These are phyloP conservation scores for Synanthedon andrenaeformis DNA, from an alignment of 2,888 invertebrate genomes.

Conservation along the genomic window DNA sequence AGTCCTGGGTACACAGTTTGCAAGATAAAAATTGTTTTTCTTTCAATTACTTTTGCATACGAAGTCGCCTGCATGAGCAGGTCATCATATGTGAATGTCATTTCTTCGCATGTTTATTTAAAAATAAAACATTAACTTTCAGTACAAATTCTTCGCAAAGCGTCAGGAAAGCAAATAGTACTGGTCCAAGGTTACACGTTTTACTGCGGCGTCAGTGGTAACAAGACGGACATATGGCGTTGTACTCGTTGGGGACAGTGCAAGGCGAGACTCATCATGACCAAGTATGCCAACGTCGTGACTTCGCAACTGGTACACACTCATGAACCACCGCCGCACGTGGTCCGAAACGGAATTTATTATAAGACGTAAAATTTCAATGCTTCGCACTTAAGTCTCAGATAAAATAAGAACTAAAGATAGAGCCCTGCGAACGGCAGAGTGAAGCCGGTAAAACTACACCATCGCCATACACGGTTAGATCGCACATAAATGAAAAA, in stretches of 20 bases:
- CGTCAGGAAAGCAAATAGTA: conserved; percentile 11
- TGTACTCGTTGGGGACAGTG: conserved; percentile 14
- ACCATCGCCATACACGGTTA: too few relatives aligned
- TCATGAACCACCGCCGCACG: conserved; percentile 3
- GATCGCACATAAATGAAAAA: too few relatives aligned
- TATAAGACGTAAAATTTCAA: background rate
- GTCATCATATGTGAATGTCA: too few relatives aligned
- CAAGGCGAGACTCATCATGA: conserved; percentile 11
- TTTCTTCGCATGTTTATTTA: too few relatives aligned
- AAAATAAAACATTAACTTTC: conserved; percentile 3
- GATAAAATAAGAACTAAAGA: too few relatives aligned
- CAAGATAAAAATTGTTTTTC: too few relatives aligned
- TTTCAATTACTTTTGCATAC: too few relatives aligned
- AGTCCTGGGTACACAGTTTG: too few relatives aligned
- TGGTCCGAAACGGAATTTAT: conserved; percentile 4
- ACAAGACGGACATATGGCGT: conserved; percentile 14
- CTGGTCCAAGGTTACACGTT: conserved; percentile 17
- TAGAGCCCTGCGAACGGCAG: too few relatives aligned
- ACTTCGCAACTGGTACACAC: conserved; percentile 5
- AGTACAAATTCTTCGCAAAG: conserved; percentile 14
- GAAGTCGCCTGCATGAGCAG: too few relatives aligned
- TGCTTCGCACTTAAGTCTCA: background rate
- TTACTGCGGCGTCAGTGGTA: conserved; percentile 9
- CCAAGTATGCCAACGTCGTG: conserved; percentile 6
- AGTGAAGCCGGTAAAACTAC: too few relatives aligned